Evolutionary conservation across 2,113 vertebrate genomes (phyloP).

Genomic region (Narcine bancroftii): DNA sequence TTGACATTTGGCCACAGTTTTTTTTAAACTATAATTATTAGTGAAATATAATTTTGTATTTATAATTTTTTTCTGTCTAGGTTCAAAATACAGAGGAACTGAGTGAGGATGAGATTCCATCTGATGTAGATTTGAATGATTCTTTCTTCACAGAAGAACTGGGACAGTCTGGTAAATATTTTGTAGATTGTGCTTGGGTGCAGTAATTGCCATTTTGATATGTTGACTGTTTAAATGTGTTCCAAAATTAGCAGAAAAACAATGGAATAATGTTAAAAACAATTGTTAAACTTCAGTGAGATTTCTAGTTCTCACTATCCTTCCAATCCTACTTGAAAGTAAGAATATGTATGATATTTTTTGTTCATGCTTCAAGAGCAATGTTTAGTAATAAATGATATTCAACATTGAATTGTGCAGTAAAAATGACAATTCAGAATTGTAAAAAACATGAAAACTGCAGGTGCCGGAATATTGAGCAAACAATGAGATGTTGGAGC

Average conservation of each 20-base stretch:
- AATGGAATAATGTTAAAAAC: too few relatives aligned
- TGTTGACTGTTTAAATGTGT: not conserved
- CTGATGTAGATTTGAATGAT: slow-evolving; percentile 77
- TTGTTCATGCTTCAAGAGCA: too few relatives aligned
- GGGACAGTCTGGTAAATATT: slow-evolving; percentile 56
- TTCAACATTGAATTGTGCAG: too few relatives aligned
- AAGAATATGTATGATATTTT: not conserved
- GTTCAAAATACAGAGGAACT: slow-evolving; percentile 49
- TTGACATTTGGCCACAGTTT: not conserved
- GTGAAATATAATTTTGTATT: slow-evolving; percentile 1
- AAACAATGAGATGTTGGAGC: too few relatives aligned
- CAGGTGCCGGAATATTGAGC: too few relatives aligned
- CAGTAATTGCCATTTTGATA: not conserved
- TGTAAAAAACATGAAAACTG: too few relatives aligned
- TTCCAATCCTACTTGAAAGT: not conserved
- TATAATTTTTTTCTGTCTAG: slow-evolving; percentile 45
- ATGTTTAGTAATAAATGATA: not conserved
- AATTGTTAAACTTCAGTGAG: not conserved
- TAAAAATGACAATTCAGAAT: too few relatives aligned
- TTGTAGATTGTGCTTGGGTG: not conserved
- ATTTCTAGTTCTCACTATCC: not conserved
- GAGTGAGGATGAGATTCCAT: slow-evolving; percentile 73
- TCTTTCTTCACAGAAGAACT: slow-evolving; percentile 83
- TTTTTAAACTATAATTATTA: too few relatives aligned
- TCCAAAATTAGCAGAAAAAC: not conserved